phyloP scores from a whole-genome alignment of 2,113 vertebrate genomes.

The Gopherus evgoodei region DNA sequence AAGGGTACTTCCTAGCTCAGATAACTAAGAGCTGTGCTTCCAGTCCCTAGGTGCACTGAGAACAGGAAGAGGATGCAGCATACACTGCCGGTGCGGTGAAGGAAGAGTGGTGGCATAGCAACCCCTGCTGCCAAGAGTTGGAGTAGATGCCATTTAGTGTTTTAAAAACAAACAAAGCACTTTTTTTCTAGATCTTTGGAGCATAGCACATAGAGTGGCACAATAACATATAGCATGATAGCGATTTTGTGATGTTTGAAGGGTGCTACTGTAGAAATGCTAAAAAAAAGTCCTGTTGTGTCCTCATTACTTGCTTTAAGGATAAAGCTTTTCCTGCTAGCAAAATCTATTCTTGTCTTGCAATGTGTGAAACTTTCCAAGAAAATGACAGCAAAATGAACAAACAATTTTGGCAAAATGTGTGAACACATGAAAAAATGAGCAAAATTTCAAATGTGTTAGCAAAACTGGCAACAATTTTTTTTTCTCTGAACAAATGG shows the following conservation, averaged over 20 bases:
- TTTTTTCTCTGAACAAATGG: background rate
- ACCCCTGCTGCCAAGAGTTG: background rate
- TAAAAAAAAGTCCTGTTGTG: background rate
- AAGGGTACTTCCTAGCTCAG: too few relatives aligned
- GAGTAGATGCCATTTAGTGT: background rate
- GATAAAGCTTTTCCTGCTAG: background rate
- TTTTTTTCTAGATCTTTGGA: too few relatives aligned
- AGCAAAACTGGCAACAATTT: background rate
- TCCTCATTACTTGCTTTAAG: accelerated
- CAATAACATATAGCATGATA: too few relatives aligned
- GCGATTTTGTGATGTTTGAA: too few relatives aligned
- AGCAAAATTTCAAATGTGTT: too few relatives aligned
- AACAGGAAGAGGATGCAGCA: background rate
- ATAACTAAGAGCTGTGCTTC: background rate
- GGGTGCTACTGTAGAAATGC: background rate
- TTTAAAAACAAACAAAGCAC: background rate
- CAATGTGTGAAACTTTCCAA: background rate
- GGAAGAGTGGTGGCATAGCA: background rate
- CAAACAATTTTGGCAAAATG: background rate
- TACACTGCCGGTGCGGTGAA: background rate
- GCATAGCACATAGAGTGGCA: too few relatives aligned
- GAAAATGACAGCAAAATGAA: background rate
- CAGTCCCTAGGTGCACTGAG: background rate
- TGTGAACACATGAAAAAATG: background rate
- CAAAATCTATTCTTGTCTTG: background rate